phyloP scores from a whole-genome alignment of 2,888 invertebrate genomes.

The Noctua fimbriata region DNA sequence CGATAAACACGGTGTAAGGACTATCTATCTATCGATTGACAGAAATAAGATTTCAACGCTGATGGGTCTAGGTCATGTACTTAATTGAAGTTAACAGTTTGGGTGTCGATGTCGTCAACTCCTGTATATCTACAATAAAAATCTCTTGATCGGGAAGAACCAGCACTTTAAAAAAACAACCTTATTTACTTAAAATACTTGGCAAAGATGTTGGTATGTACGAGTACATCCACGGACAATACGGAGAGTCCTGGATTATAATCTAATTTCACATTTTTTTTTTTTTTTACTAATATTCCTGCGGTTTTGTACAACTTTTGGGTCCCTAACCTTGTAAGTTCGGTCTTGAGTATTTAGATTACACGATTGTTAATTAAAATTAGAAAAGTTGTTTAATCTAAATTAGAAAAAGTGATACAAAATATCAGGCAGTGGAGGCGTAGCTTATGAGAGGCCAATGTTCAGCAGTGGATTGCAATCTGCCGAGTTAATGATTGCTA shows the following conservation, averaged over 20 bases:
- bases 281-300: conserved; percentile 34
- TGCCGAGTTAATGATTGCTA: background rate
- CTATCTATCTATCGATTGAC: background rate
- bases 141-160: background rate
- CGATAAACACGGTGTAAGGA: background rate
- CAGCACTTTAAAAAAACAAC: background rate
- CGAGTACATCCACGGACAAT: conserved; percentile 44
- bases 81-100: too few relatives aligned
- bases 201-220: background rate
- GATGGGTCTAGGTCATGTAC: background rate
- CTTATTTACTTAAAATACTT: conserved; percentile 30
- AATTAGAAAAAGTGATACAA: conserved; percentile 31
- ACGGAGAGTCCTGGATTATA: conserved; percentile 48
- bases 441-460: background rate
- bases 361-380: conserved; percentile 19
- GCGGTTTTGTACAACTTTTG: conserved; percentile 51
- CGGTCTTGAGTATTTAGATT: conserved; percentile 39
- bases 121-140: background rate
- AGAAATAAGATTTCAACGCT: background rate
- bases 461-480: background rate
- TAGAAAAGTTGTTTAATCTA: conserved; percentile 45
- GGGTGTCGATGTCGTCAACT: too few relatives aligned
- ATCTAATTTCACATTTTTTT: conserved; percentile 58
- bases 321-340: conserved; percentile 47
- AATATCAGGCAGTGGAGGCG: background rate